Evolutionary conservation across 1,140 invertebrate species (phyloP).

Genomic region (Rhynchophorus ferrugineus): DNA sequence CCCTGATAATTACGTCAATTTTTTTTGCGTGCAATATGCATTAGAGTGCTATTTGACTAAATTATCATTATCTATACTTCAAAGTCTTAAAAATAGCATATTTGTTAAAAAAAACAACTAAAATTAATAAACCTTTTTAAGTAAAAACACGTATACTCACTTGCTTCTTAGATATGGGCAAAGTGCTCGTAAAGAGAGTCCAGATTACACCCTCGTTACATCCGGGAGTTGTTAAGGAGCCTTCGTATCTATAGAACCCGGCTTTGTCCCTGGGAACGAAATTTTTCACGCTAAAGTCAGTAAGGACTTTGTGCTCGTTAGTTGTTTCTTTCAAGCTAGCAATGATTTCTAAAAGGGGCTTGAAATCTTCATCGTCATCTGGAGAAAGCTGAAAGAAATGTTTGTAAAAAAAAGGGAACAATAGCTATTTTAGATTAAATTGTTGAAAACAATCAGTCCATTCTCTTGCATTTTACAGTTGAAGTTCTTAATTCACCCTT

Average conservation of each 20-base stretch:
- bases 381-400: conserved; percentile 30
- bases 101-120: too few species aligned
- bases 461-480: too few species aligned
- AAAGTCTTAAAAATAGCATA: too few species aligned
- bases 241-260: conserved; percentile 59
- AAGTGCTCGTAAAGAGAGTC: conserved; percentile 57
- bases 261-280: conserved; percentile 48
- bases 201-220: conserved; percentile 67
- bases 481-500: too few species aligned
- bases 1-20: too few species aligned
- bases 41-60: not conserved
- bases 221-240: conserved; percentile 67
- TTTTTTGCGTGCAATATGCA: not conserved
- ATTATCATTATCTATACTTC: too few species aligned
- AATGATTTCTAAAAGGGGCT: conserved; percentile 42
- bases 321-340: conserved; percentile 39
- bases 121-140: too few species aligned
- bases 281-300: conserved; percentile 21
- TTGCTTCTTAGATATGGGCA: conserved; percentile 52
- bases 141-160: too few species aligned
- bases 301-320: conserved; percentile 12
- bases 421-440: too few species aligned
- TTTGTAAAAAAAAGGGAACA: too few species aligned
- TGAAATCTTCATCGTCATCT: conserved; percentile 42
- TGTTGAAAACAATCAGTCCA: too few species aligned